Evolutionary conservation across 2,888 invertebrate genomes (phyloP), one percentile per base, ranked within the genome.

Genomic region (Blastobasis lacticolella): DNA sequence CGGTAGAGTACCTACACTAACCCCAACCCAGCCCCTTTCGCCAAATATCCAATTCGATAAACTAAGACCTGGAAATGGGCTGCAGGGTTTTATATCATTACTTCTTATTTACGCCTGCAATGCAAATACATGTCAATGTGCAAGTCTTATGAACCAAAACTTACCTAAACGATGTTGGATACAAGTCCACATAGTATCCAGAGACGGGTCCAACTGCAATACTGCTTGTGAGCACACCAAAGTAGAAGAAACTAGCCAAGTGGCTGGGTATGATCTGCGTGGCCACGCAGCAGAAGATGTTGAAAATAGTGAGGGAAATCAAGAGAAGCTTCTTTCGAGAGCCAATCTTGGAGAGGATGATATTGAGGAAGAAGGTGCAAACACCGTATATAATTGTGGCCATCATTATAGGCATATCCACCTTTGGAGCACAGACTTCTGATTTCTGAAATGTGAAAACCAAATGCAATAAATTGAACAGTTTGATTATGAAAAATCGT

Each of bases 121-220:
- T 23, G 23, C 23, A 3, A 2, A 23, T 23, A 23, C 1, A 23
- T 23, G 23, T 23, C 23, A n/a, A n/a, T n/a, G 23, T 23, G 23
- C 23, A 23, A 23, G 23, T 23, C 1, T 23, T 23, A 23, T 23
- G 23, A 23, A 23, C 23, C 9, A 37, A 37, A 7, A 59, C 69
- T 66, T 49, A 76, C 77, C 76, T 63, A 56, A 67, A 66, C 10
- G 74, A 74, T 3, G 77, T 77, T 0, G 77, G 76, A 57, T 70
- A 77, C 7, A 75, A 52, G 51, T 75, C 77, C n/a, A 75, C 68
- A 38, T 68, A 73, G 47, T 75, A 77, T 0, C 72, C 69, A 46
- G 67, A 71, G 5, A 73, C 59, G 3, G 71, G 59, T 4, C 73
- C 76, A 44, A 72, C 67, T 5, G 63, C 58, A 5, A 76, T 50